Base-by-base conservation (phyloP, 2,113 vertebrate genomes). In the Coregonus clupeaformis region DNA sequence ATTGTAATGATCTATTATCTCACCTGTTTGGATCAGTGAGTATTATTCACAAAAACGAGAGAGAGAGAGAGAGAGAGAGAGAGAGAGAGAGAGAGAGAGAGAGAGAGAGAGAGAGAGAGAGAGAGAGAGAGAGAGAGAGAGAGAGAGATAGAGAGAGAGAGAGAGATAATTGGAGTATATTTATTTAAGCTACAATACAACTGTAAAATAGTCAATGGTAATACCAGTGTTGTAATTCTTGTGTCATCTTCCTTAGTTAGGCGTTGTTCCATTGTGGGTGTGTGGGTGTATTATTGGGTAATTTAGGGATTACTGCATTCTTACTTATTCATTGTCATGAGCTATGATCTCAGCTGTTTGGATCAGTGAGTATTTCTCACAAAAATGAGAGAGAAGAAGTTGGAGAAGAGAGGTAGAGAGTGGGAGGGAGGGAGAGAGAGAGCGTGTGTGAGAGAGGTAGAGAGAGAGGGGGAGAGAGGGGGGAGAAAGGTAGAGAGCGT, bases 341-440 rank as follows among this genome's bases (percentile, higher is more conserved):
- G 72, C 73, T 2, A 68, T 85, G 88, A 85, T 72, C 71, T 85
- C 87, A 88, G 75, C 88, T 55, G 52, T 55, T 88, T 84, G 80
- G 78, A 76, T 77, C 65, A 47, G 52, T 55, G 16, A 18, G 3
- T 55, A 55, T 20, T 14, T 55, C 6, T 55, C 52, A 55, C 52
- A 55, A 60, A 74, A 72, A 64, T 18, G 12, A 13, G 66, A 18
- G 78, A 69, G 65, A 22, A 63, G 20, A 60, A 22, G 27, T 9
- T 14, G 36, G 36, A 36, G 36, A 11, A 42, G 36, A 59, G 62
- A 64, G 24, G 22, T 2, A n/a, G 27, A 59, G 52, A 59, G 42
- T 16, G 45, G 47, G 49, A 12, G 22, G 1, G 24, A 14, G 68
- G 0, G 4, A 64, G 49, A 16, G 69, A 60, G 73, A 64, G 45